These are phyloP conservation scores for Ctenomys sociabilis DNA, from an alignment of 2,113 vertebrate genomes.

Conservation along the genomic window DNA sequence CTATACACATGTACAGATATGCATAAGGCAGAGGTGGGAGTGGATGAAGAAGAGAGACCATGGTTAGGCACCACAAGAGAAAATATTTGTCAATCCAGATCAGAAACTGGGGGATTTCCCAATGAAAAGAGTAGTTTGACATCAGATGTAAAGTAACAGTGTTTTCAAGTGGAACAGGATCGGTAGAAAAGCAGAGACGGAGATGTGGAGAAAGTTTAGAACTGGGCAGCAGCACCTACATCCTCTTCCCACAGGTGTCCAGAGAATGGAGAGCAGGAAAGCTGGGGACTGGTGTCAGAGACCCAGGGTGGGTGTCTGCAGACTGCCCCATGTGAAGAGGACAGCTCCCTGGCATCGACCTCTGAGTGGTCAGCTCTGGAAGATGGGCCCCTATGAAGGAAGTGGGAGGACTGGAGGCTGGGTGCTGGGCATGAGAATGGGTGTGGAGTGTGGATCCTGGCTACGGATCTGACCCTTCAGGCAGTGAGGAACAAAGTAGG, in stretches of 20 bases:
- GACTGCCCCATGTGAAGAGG: no score
- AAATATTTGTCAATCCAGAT: neutral
- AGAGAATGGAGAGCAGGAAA: neutral
- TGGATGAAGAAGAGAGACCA: neutral
- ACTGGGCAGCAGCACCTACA: neutral
- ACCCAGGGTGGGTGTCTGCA: neutral
- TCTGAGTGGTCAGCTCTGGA: neutral
- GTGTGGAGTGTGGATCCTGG: neutral
- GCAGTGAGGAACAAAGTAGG: no score
- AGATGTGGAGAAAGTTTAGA: neutral
- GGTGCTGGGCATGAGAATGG: no score
- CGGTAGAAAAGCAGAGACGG: neutral
- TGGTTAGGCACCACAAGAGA: neutral
- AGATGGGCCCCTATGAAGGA: neutral
- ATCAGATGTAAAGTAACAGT: neutral
- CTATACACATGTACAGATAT: neutral
- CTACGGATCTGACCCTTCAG: no score
- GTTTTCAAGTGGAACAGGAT: neutral
- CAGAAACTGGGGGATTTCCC: neutral
- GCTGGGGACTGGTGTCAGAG: neutral
- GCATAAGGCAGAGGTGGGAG: neutral
- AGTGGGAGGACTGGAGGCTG: neutral
- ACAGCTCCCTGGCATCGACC: no score
- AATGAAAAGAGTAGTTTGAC: neutral
- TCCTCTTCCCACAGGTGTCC: neutral